Evolutionary conservation across 2,113 vertebrate species (phyloP).

Genomic region (Scophthalmus maximus): DNA sequence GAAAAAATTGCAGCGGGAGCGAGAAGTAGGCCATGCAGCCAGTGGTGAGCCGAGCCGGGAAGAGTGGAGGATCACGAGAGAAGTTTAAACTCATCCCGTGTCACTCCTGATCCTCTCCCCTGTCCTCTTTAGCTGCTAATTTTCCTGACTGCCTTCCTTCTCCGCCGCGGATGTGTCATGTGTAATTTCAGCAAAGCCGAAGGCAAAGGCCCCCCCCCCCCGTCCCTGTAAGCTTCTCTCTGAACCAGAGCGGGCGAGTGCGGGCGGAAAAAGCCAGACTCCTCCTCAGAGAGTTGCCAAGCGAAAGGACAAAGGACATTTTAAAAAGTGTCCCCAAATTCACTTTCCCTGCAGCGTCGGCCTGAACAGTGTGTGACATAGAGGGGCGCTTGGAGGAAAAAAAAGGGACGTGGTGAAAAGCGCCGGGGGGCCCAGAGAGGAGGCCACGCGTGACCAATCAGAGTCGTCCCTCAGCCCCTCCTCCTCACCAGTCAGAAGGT

Average conservation of each 20-base stretch:
- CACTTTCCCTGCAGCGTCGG: slow-evolving; percentile 36
- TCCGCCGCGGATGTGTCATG: slow-evolving; percentile 59
- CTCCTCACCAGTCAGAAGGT: too few species aligned
- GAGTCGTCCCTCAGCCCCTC: not conserved
- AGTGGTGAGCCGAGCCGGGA: slow-evolving; percentile 31
- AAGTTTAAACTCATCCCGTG: slow-evolving; percentile 56
- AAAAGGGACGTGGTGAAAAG: slow-evolving; percentile 29
- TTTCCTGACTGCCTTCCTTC: slow-evolving; percentile 62
- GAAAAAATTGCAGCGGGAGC: not conserved
- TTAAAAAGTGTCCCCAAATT: slow-evolving; percentile 54
- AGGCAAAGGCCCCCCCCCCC: slow-evolving; percentile 50
- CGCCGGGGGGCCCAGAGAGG: not conserved
- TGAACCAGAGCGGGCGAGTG: slow-evolving; percentile 38
- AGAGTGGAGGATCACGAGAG: slow-evolving; percentile 31
- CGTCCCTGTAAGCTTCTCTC: slow-evolving; percentile 46
- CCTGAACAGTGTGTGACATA: slow-evolving; percentile 22
- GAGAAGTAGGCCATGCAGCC: slow-evolving; percentile 61
- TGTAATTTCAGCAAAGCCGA: slow-evolving; percentile 67
- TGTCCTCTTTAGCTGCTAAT: slow-evolving; percentile 67
- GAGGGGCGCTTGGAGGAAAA: not conserved
- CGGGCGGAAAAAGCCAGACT: slow-evolving; percentile 33
- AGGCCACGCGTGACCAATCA: not conserved
- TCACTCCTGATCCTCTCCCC: slow-evolving; percentile 65
- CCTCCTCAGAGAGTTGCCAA: slow-evolving; percentile 56
- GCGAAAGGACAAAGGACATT: slow-evolving; percentile 47